Evolutionary conservation across 2,888 invertebrate genomes (phyloP).

Genomic region (Rhimphoctona megacephalus): DNA sequence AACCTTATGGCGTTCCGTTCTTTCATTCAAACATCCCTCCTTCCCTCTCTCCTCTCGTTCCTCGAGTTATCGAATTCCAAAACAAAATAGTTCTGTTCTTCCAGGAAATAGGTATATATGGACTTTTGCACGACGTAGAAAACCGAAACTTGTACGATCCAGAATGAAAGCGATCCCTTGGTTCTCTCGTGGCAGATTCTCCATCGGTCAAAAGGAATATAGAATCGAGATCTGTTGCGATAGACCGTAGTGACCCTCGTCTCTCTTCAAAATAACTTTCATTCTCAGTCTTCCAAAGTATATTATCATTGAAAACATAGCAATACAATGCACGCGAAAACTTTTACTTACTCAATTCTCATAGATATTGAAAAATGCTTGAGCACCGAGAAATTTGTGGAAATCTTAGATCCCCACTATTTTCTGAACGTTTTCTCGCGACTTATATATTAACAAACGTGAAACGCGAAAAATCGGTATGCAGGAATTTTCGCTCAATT

Average conservation of each 20-base stretch:
- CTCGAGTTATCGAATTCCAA: constrained; percentile 21
- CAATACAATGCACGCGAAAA: neutral
- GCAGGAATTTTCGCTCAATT: neutral
- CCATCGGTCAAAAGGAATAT: neutral
- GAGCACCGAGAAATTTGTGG: neutral
- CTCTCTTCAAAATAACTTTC: constrained; percentile 4
- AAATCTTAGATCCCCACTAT: too few species aligned
- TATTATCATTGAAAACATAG: neutral
- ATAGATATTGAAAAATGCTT: neutral
- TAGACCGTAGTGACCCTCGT: constrained; percentile 45
- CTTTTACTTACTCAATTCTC: too few species aligned
- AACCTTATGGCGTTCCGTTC: constrained; percentile 12
- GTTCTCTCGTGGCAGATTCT: neutral
- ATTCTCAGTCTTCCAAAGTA: neutral
- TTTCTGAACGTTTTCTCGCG: too few species aligned
- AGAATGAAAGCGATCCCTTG: neutral
- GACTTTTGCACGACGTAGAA: constrained; percentile 20
- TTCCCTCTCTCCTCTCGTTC: constrained; percentile 1
- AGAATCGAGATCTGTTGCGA: constrained; percentile 18
- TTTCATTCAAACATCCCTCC: constrained; percentile 30
- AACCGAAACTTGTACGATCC: neutral
- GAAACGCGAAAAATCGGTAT: too few species aligned
- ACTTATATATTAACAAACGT: too few species aligned
- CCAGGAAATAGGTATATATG: constrained; percentile 39
- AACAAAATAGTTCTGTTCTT: constrained; percentile 34